Evolutionary conservation across 2,797 vertebrate species (phyloP), one percentile per base, ranked within the genome.

Genomic region (Aulostomus chinensis): DNA sequence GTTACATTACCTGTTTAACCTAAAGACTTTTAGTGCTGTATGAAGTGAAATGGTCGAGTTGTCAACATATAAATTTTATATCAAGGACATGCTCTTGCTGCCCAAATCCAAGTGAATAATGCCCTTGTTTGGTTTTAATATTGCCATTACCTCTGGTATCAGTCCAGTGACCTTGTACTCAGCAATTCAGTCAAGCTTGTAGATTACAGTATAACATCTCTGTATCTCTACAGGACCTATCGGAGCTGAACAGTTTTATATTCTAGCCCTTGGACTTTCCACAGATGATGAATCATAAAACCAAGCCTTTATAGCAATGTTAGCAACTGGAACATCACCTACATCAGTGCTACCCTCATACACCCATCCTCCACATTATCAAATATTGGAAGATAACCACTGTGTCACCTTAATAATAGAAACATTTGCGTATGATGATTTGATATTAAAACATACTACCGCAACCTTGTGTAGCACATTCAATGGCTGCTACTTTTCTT

Each of bases 231-330:
- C 61, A 24, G 57, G 53, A 69, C 61, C 73, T 70, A 72, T 74
- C 53, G 39, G 59, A 71, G 68, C 74, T 76, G 72, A 77, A 63
- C 72, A 66, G 67, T 88, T 90, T 90, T 89, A 90, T 89, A 72
- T 78, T 75, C 70, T 72, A 87, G 83, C 76, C 86, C 76, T 81
- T 84, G 82, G 84, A 88, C 80, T 79, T 82, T 41, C 69, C 4
- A 33, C 62, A 40, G 79, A 75, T 73, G 83, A 85, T 66, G 73
- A 83, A 80, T 86, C 86, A 79, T 91, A 90, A 89, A 92, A 86
- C 70, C 63, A 38, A 48, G 48, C 58, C 4, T 87, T 90, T 89
- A 89, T 84, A 65, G 76, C 82, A 73, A 81, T 71, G 78, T 79
- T 73, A 72, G 77, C 53, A 52, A 83, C 79, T 63, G 52, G 59